Base-by-base conservation (phyloP, 2,113 vertebrate genomes). In the Willisornis vidua region DNA sequence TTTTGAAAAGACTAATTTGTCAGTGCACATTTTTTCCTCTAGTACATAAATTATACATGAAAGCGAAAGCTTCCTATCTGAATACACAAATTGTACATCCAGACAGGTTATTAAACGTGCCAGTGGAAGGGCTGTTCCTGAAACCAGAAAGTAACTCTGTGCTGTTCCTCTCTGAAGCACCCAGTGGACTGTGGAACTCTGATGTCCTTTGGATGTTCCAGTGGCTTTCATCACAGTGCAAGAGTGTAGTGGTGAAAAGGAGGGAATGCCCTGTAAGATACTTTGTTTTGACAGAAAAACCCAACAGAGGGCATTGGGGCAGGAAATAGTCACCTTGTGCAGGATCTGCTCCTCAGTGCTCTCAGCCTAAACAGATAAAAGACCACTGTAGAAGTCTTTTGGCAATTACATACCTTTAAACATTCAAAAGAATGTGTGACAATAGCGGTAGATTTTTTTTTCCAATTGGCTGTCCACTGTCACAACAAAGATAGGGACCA, bases 1-100 rank as follows among this genome's bases (percentile, higher is more conserved):
- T 59, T 95, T 92, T 90, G 43, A 85, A 77, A 78, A 85, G 84
- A 66, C 85, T 94, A 85, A 96, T 96, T 96, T 97, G 94, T 96
- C 85, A 86, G 72, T 71, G 80, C 58, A 87, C 63, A 3, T 72
- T 94, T 97, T 95, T 86, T 20, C 29, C 49, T 91, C 83, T 62
- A 45, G 81, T 93, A 26, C 59, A 75, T 95, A 85, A 90, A 96
- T 93, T 89, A 91, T 90, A 79, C 59, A 97, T 97, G 92, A 86
- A 95, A 94, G 71, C 63, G 80, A 90, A 94, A 68, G 23, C 71
- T 95, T 93, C 71, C 74, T 88, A 18, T 91, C 68, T 71, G 91
- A 94, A 78, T n/a, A 16, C 58, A 41, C 37, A 35, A 57, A 35
- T 45, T 68, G 26, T 76, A 29, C 37, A 35, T 58, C 26, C 61